Evolutionary conservation across 2,797 vertebrate species (phyloP).

Genomic region (Toxotes lorentzi): DNA sequence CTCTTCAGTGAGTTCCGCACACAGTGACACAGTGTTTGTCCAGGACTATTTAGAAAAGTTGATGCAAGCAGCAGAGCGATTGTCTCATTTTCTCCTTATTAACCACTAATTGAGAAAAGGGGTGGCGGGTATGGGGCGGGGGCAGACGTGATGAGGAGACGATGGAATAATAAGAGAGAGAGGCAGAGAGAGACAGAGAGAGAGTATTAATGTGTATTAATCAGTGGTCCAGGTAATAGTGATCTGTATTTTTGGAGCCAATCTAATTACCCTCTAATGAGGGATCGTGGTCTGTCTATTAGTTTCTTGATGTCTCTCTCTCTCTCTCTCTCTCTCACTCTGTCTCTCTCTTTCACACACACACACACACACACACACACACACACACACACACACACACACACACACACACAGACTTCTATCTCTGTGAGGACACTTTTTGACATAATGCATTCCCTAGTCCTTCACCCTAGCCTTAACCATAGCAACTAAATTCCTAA

Average conservation of each 20-base stretch:
- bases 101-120: conserved; percentile 79
- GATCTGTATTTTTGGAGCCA: conserved; percentile 78
- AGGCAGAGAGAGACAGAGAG: conserved; percentile 35
- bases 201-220: conserved; percentile 75
- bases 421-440: too few relatives aligned
- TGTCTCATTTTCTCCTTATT: conserved; percentile 78
- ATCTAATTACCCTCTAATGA: conserved; percentile 78
- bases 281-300: conserved; percentile 74
- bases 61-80: conserved; percentile 63
- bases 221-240: conserved; percentile 77
- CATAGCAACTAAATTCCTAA: too few relatives aligned
- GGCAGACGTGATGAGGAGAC: conserved; percentile 56
- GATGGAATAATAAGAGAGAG: conserved; percentile 53
- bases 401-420: neutral
- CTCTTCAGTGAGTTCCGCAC: conserved; percentile 41
- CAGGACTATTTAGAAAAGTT: conserved; percentile 63
- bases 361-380: neutral
- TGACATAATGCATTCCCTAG: too few relatives aligned
- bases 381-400: neutral
- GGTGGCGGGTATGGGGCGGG: conserved; percentile 55
- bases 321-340: neutral
- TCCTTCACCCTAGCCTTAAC: too few relatives aligned
- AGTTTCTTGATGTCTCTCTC: conserved; percentile 58
- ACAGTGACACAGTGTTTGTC: conserved; percentile 58
- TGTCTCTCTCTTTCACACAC: neutral